Conservation (phyloP, 2,888 invertebrate genomes). For the Tetragonula carbonaria region DNA sequence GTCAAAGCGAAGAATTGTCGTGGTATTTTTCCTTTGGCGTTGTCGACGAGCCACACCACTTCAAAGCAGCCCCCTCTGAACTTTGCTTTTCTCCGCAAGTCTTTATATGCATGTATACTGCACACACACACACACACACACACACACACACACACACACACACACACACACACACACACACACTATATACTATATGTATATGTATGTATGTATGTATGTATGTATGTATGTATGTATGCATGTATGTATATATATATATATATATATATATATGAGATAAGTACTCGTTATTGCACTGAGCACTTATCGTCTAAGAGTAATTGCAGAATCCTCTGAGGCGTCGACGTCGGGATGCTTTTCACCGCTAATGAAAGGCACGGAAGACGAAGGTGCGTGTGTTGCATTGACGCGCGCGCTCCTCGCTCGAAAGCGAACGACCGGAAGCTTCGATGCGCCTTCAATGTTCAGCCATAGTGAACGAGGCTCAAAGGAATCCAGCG, state of each 20-base stretch:
- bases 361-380: slow-evolving; percentile 65
- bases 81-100: slow-evolving; percentile 43
- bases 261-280: slow-evolving; percentile 43
- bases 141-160: too few species aligned
- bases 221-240: too few species aligned
- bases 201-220: too few species aligned
- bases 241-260: too few species aligned
- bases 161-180: too few species aligned
- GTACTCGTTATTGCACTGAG: slow-evolving; percentile 65
- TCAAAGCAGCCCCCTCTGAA: slow-evolving; percentile 52
- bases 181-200: too few species aligned
- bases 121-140: too few species aligned
- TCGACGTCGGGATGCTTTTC: slow-evolving; percentile 57
- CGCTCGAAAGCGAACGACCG: slow-evolving; percentile 4
- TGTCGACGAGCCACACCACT: slow-evolving; percentile 24
- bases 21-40: slow-evolving; percentile 29
- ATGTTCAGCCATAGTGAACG: slow-evolving; percentile 9
- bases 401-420: neutral
- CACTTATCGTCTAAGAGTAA: slow-evolving; percentile 67
- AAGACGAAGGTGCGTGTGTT: slow-evolving; percentile 52
- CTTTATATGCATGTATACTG: slow-evolving; percentile 23
- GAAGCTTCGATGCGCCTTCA: slow-evolving; percentile 30
- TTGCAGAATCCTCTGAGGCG: slow-evolving; percentile 61
- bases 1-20: slow-evolving; percentile 51
- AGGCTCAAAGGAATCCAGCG: neutral